These are phyloP conservation scores for Vanacampus margaritifer DNA, from an alignment of 2,113 vertebrate species.

Conservation along the genomic window DNA sequence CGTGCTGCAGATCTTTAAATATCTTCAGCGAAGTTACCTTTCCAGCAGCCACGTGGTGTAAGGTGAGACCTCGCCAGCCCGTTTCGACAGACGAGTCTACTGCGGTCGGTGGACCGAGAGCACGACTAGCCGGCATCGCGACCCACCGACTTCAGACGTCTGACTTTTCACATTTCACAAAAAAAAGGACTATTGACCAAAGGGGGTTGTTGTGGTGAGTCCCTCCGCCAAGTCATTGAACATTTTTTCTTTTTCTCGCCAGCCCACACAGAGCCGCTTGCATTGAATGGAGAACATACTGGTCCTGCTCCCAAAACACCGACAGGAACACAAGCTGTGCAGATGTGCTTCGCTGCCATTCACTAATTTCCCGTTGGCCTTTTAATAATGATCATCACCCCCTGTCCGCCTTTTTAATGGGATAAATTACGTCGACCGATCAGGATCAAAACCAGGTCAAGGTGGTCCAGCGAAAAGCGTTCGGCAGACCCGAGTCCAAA, in stretches of 20 bases:
- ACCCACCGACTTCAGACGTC: slow-evolving; percentile 20
- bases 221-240: slow-evolving; percentile 16
- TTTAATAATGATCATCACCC: slow-evolving; percentile 40
- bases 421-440: slow-evolving; percentile 68
- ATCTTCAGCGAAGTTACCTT: slow-evolving; percentile 52
- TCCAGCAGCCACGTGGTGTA: slow-evolving; percentile 72
- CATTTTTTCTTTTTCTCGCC: slow-evolving; percentile 53
- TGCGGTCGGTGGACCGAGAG: slow-evolving; percentile 45
- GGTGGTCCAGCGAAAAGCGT: slow-evolving; percentile 32
- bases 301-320: slow-evolving; percentile 76
- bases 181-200: slow-evolving; percentile 16
- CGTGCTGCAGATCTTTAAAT: slow-evolving; percentile 73
- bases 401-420: slow-evolving; percentile 70
- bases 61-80: slow-evolving; percentile 64
- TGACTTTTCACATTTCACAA: slow-evolving; percentile 11
- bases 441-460: slow-evolving; percentile 68
- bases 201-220: slow-evolving; percentile 34
- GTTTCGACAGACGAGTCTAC: slow-evolving; percentile 39
- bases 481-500: slow-evolving; percentile 15
- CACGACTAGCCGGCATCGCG: slow-evolving; percentile 19
- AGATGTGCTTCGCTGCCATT: slow-evolving; percentile 46
- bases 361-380: slow-evolving; percentile 41
- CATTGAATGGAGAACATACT: slow-evolving; percentile 81
- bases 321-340: slow-evolving; percentile 70
- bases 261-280: slow-evolving; percentile 48